Conservation (phyloP, 2,888 invertebrate genomes). For the Hartigia nigra region DNA sequence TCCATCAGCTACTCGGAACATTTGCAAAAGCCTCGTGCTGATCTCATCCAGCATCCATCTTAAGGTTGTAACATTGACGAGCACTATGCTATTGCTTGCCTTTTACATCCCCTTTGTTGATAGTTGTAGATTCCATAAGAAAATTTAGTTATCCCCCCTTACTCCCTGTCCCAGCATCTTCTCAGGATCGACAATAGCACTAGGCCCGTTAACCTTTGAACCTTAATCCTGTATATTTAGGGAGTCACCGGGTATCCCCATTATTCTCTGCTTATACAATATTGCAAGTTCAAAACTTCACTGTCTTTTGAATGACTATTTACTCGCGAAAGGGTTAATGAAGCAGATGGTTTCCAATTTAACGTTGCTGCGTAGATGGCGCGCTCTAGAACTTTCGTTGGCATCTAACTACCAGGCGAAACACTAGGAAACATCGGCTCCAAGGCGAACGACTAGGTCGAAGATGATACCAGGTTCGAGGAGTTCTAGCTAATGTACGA, state of each 20-base stretch:
- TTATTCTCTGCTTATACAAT: background rate
- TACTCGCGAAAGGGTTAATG: background rate
- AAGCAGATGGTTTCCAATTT: background rate
- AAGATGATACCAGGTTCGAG: background rate
- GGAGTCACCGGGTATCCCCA: background rate
- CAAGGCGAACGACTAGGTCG: background rate
- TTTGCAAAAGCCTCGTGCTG: background rate
- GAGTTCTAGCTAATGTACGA: background rate
- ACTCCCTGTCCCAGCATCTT: background rate
- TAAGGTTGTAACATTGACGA: background rate
- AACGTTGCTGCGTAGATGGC: background rate
- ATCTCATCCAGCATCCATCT: background rate
- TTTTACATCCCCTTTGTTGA: background rate
- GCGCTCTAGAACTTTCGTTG: background rate
- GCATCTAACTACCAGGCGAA: background rate
- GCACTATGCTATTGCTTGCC: background rate
- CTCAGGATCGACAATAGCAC: background rate
- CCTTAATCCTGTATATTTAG: background rate
- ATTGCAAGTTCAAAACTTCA: background rate
- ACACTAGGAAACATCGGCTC: background rate
- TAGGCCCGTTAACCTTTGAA: background rate
- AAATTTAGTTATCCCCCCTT: background rate
- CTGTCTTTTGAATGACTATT: background rate
- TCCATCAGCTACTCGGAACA: background rate
- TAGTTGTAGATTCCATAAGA: background rate